Evolutionary conservation across 2,888 invertebrate species (phyloP), one percentile per base, ranked within the genome.

Genomic region (Callyntrura sp.): DNA sequence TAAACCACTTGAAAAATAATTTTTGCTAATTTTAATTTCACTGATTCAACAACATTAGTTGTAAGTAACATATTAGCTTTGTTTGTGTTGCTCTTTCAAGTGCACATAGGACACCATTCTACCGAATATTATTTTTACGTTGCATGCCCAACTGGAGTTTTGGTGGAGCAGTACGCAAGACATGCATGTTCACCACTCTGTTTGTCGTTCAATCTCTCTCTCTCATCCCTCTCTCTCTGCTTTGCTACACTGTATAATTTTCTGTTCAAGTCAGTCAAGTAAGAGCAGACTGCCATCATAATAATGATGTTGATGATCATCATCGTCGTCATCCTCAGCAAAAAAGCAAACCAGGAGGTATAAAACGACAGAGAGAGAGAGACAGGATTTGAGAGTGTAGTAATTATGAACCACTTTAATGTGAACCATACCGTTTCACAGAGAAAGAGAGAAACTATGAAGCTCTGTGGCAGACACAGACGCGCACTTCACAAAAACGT

Each of bases 331-430:
- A 48, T 48, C 45, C 28, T 35, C 55, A 55, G 35, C 68, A 78
- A 78, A 78, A 79, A n/a, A 79, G 35, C 79, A 79, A 55, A 79
- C 11, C 35, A 55, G 57, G 79, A 79, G 79, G 55, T 55, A 79
- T 20, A 55, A 79, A 73, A 70, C 14, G 2, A 6, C 3, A 43
- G 76, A 51, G 45, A 78, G 45, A 62, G 14, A 70, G 81, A 45
- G 45, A n/a, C n/a, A 87, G 17, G 28, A 79, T 28, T 79, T 79
- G 79, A 88, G 83, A 83, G 45, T 79, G 81, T 9, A 85, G 89
- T 90, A 90, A 90, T 90, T 90, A 90, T 90, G 89, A 85, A 48
- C 79, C 85, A 90, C 89, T 90, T 90, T 90, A 85, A 90, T 90
- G 89, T 81, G 85, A 85, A 85, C 89, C 89, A 90, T 90, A 90